Evolutionary conservation across 2,888 invertebrate species (phyloP).

Genomic region (Barypeithes pellucidus): DNA sequence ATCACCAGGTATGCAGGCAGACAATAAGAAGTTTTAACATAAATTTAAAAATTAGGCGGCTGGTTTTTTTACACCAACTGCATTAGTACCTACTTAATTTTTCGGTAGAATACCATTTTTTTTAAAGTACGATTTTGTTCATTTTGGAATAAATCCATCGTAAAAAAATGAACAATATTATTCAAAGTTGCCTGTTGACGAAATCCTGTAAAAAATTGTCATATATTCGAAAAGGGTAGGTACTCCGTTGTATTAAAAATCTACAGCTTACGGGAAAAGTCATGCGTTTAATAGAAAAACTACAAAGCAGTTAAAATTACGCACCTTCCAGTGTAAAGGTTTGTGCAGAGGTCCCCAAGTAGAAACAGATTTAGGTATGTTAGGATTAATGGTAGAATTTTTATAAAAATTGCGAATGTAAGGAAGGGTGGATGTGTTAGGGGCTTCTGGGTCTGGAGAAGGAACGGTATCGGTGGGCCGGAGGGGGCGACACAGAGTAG

Average conservation of each 20-base stretch:
- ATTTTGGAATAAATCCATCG: too few species aligned
- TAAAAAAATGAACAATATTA: not conserved
- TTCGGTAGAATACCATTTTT: too few species aligned
- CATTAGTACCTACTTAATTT: too few species aligned
- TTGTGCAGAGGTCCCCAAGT: conserved; percentile 78
- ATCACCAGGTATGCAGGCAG: too few species aligned
- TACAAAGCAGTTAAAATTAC: conserved; percentile 61
- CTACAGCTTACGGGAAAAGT: conserved; percentile 23
- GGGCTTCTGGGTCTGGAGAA: conserved; percentile 66
- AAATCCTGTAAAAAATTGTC: not conserved
- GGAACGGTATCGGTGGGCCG: conserved; percentile 63
- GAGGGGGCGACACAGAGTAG: conserved; percentile 69
- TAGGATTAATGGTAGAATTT: conserved; percentile 67
- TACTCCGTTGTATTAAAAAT: conserved; percentile 8
- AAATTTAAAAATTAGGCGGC: too few species aligned
- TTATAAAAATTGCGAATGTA: conserved; percentile 71
- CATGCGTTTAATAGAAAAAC: conserved; percentile 46
- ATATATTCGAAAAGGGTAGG: not conserved
- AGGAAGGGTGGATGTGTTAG: conserved; percentile 71
- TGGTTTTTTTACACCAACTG: too few species aligned
- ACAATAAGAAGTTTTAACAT: too few species aligned
- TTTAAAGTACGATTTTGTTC: too few species aligned
- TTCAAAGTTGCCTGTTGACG: not conserved
- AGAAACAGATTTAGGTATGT: conserved; percentile 77
- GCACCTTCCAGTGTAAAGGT: conserved; percentile 79